Evolutionary conservation across 2,113 vertebrate species (phyloP).

Genomic region (Trinectes maculatus): DNA sequence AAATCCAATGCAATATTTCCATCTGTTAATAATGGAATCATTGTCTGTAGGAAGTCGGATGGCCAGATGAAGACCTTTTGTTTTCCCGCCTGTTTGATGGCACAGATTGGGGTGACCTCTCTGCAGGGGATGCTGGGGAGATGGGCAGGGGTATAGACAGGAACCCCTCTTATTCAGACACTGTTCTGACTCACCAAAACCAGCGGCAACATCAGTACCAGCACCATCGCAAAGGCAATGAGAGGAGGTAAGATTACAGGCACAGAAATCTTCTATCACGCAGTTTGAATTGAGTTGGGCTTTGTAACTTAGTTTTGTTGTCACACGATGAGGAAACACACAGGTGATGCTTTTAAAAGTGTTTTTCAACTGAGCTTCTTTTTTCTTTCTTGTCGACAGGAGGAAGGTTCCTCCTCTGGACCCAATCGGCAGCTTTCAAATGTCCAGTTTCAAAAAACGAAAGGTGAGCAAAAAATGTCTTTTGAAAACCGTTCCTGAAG

Average conservation of each 20-base stretch:
- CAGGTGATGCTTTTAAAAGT: too few relatives aligned
- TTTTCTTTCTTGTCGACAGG: slow-evolving; percentile 46
- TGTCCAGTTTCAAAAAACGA: slow-evolving; percentile 55
- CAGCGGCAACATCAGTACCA: slow-evolving; percentile 46
- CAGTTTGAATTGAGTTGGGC: neutral
- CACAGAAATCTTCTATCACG: neutral
- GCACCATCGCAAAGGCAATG: slow-evolving; percentile 57
- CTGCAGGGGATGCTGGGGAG: slow-evolving; percentile 69
- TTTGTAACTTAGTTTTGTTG: neutral
- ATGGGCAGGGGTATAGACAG: slow-evolving; percentile 28
- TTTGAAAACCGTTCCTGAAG: too few relatives aligned
- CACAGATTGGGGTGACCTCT: slow-evolving; percentile 61
- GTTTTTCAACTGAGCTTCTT: neutral
- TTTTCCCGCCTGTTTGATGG: slow-evolving; percentile 52
- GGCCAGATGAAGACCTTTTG: slow-evolving; percentile 66
- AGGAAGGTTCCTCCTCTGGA: slow-evolving; percentile 77
- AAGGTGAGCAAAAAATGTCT: slow-evolving; percentile 57
- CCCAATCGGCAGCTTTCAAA: slow-evolving; percentile 72
- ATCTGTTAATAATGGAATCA: neutral
- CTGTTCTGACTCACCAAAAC: slow-evolving; percentile 36
- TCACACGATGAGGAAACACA: too few relatives aligned
- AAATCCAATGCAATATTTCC: neutral
- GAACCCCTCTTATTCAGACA: slow-evolving; percentile 26
- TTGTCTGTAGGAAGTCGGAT: slow-evolving; percentile 60
- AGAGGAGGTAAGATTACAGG: slow-evolving; percentile 73